Conservation (phyloP, 2,797 vertebrate genomes). For the Pangasius krempfi region DNA sequence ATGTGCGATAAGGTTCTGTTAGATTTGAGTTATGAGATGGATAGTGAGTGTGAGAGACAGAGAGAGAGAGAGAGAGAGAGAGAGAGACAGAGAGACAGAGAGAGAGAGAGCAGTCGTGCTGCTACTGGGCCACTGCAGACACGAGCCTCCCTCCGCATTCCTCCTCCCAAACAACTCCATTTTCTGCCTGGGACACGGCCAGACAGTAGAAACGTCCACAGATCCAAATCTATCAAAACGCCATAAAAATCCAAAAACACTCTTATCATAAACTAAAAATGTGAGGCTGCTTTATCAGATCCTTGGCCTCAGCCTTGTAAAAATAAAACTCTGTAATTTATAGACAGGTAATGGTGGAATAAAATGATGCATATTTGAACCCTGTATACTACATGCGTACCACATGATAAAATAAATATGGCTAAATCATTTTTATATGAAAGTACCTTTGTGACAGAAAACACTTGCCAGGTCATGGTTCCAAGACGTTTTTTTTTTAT, state of each 20-base stretch:
- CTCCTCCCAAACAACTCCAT: slow-evolving; percentile 56
- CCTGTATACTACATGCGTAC: slow-evolving; percentile 56
- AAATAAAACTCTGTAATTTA: slow-evolving; percentile 58
- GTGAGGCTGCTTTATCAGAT: slow-evolving; percentile 58
- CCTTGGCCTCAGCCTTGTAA: slow-evolving; percentile 50
- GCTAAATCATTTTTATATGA: slow-evolving; percentile 64
- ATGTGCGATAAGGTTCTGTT: slow-evolving; percentile 71
- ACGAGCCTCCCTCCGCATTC: slow-evolving; percentile 59
- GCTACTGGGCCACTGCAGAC: slow-evolving; percentile 58
- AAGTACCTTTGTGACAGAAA: slow-evolving; percentile 61
- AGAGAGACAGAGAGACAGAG: slow-evolving; percentile 39
- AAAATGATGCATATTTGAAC: slow-evolving; percentile 61
- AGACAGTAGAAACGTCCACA: slow-evolving; percentile 58
- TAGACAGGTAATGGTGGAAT: slow-evolving; percentile 60
- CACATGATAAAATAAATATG: slow-evolving; percentile 69
- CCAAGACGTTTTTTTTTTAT: slow-evolving; percentile 59
- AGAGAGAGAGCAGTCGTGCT: slow-evolving; percentile 53
- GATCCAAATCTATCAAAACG: slow-evolving; percentile 54
- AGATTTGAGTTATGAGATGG: slow-evolving; percentile 70
- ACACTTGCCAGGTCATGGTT: slow-evolving; percentile 65
- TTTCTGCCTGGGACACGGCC: slow-evolving; percentile 53
- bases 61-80: slow-evolving; percentile 47
- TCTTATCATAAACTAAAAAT: slow-evolving; percentile 57
- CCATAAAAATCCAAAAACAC: slow-evolving; percentile 39
- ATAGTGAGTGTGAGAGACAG: slow-evolving; percentile 52